A percentile compares a stretch with the other conserved stretches of the same genome.
Evolutionary conservation across 2,113 vertebrate genomes (phyloP).

Genomic region (Phalacrocorax aristotelis): DNA sequence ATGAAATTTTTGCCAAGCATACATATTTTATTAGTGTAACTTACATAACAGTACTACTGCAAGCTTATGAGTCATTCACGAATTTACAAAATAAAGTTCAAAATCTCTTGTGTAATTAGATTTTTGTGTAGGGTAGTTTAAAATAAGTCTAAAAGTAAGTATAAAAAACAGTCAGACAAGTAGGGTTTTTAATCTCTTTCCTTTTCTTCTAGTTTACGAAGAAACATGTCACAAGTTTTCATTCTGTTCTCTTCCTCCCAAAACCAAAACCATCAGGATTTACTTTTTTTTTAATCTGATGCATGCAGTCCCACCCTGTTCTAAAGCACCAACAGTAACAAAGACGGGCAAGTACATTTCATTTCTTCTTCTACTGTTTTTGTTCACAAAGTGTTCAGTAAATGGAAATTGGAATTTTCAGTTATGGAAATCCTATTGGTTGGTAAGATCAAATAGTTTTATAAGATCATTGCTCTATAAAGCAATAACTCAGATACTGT

Average conservation of each 20-base stretch:
- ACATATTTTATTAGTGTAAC: slow-evolving; percentile 15
- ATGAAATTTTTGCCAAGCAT: slow-evolving; percentile 29
- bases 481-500: neutral
- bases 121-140: neutral
- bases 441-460: neutral
- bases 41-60: slow-evolving; percentile 11
- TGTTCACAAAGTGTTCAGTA: neutral
- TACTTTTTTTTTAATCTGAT: neutral
- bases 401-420: neutral
- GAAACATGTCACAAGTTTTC: neutral
- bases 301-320: neutral
- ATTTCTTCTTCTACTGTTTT: neutral
- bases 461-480: neutral
- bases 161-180: neutral
- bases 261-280: neutral
- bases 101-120: neutral
- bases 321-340: neutral
- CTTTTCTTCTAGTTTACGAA: neutral
- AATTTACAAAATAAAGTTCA: slow-evolving; percentile 18
- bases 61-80: slow-evolving; percentile 26
- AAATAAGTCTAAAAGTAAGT: neutral
- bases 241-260: neutral
- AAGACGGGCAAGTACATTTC: accelerated
- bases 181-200: neutral
- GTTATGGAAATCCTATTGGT: neutral